Evolutionary conservation across 2,113 vertebrate genomes (phyloP).

Genomic region (Percina caprodes): DNA sequence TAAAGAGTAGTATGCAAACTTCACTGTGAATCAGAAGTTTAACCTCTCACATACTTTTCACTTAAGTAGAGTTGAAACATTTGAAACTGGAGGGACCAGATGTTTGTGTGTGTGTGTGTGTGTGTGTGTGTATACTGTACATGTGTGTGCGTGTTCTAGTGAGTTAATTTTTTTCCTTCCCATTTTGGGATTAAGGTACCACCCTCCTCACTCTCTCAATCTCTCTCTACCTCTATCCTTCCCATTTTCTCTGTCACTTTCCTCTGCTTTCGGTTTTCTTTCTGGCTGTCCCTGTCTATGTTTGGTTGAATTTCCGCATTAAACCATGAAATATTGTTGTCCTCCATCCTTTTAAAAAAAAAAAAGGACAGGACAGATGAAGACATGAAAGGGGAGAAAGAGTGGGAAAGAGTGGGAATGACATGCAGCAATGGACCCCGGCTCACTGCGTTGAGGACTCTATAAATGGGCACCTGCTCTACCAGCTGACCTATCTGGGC

Average conservation of each 20-base stretch:
- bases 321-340: conserved; percentile 19
- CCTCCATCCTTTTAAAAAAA: neutral
- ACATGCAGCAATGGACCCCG: too few relatives aligned
- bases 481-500: too few relatives aligned
- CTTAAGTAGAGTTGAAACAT: conserved; percentile 6
- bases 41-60: conserved; percentile 41
- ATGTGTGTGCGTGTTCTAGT: conserved; percentile 8
- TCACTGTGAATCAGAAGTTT: neutral
- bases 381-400: too few relatives aligned
- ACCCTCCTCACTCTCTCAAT: conserved; percentile 49
- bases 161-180: conserved; percentile 38
- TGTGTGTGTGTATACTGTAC: conserved; percentile 3
- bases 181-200: conserved; percentile 68
- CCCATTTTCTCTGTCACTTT: conserved; percentile 8
- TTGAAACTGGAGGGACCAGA: conserved; percentile 77
- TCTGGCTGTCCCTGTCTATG: neutral
- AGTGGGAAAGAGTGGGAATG: too few relatives aligned
- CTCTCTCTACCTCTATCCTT: neutral
- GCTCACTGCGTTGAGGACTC: too few relatives aligned
- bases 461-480: too few relatives aligned
- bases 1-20: conserved; percentile 8
- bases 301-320: conserved; percentile 22
- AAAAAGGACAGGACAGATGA: too few relatives aligned
- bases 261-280: neutral
- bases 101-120: conserved; percentile 27